Evolutionary conservation across 2,797 vertebrate genomes (phyloP).

Genomic region (Sitta carolinensis): DNA sequence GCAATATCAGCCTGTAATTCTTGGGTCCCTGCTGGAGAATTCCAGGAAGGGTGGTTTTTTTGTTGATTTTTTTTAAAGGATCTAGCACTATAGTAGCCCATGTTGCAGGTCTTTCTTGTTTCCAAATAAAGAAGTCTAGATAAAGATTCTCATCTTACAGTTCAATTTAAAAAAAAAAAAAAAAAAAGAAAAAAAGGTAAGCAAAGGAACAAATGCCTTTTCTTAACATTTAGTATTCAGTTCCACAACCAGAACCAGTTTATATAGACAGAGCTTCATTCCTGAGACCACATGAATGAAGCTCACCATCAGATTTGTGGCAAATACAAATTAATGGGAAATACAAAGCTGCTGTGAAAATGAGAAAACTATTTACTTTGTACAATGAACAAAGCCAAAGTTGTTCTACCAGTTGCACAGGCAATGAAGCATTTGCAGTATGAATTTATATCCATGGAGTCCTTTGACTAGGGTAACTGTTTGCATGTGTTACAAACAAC

Average conservation of each 20-base stretch:
- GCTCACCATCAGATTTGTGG: background rate
- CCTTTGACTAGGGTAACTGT: background rate
- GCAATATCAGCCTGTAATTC: background rate
- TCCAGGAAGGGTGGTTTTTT: accelerated
- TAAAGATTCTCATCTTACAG: background rate
- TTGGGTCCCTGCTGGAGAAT: background rate
- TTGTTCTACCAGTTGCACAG: conserved; percentile 23
- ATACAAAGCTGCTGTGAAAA: conserved; percentile 33
- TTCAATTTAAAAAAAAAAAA: background rate
- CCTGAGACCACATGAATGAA: background rate
- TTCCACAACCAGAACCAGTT: background rate
- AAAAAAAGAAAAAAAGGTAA: background rate
- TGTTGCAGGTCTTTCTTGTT: background rate
- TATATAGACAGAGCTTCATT: background rate
- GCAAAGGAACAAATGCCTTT: background rate
- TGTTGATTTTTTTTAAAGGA: background rate
- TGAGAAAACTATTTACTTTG: background rate
- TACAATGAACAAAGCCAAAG: conserved; percentile 15
- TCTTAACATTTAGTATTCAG: background rate
- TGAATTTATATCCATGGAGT: background rate
- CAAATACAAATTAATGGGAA: conserved; percentile 26
- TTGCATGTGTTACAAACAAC: background rate
- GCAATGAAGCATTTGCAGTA: conserved; percentile 3
- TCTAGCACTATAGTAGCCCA: background rate
- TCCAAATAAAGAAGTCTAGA: background rate